Evolutionary conservation across 2,113 vertebrate species (phyloP), one percentile per base, ranked within the genome.

Genomic region (Oreochromis tanganicae): DNA sequence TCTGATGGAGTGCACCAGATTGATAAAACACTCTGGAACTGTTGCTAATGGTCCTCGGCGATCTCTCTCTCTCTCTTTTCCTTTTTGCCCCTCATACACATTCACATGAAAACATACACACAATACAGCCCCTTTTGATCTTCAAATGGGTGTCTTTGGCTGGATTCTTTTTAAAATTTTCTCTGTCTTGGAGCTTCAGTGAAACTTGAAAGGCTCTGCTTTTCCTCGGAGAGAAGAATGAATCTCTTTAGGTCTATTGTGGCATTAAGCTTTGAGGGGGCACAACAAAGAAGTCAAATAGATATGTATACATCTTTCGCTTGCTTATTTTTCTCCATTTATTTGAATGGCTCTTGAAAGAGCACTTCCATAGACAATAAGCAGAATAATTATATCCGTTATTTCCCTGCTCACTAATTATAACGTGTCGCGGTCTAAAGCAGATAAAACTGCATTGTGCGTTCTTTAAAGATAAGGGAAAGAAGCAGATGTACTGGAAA

Each of bases 211-310:
- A 96, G 93, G 87, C 4, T 2, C 61, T 66, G 87, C 86, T 90
- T 92, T 91, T 85, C 89, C 91, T 88, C 41, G 0, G 90, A 88
- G 81, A 89, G 55, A 86, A 93, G 88, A 93, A 89, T 87, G 91
- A 91, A 87, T 94, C 90, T 92, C 87, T 91, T 91, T 81, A 66
- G 81, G 85, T 92, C 92, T 87, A 85, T 95, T 95, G 89, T 92
- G 92, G 91, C 85, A 82, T 92, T 92, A 91, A 94, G 94, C 93
- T 94, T 92, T 92, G 90, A 90, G 87, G 75, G 84, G 90, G 54
- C 79, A 89, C 90, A 92, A 92, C 93, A 95, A 94, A 95, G 86
- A 92, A 90, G 84, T 89, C 87, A 93, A 93, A 91, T 85, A 93
- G 91, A 94, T 93, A 89, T 81, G 81, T 89, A 91, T 84, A 89